Base-by-base conservation (phyloP, 1,140 invertebrate species). In the Hermetia illucens region DNA sequence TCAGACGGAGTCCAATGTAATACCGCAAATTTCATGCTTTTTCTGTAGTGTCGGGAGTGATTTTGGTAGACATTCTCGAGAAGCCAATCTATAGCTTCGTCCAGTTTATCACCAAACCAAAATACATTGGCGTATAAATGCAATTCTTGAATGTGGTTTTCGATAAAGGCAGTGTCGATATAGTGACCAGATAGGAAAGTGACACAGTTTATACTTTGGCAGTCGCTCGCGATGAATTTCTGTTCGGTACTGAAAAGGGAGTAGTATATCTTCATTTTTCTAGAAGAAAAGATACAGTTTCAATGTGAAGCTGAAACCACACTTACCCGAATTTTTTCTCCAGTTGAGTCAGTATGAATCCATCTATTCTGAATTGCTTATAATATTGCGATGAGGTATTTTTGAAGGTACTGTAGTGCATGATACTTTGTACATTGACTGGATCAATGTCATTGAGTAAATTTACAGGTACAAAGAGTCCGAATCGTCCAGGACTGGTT, bases 1-100 rank as follows among this genome's bases (percentile, higher is more conserved):
- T 63, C 60, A 36, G 73, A 78, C 1, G 82, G 81, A 2, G 66
- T 68, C 70, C 75, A 81, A 45, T 71, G 69, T 30, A 84, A 64
- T 31, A 84, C 70, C 3, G 82, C 50, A 25, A 79, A 49, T 15
- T 44, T 49, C 20, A 19, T 46, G 13, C 5, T 46, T 24, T 32
- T 36, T 15, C 5, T 19, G 29, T 15, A 47, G 5, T 15, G n/a
- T n/a, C n/a, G n/a, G n/a, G n/a, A n/a, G n/a, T n/a, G n/a, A n/a
- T 24, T 13, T 3, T 34, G 12, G 6, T 2, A 39, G 40, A 62
- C 64, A 24, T 55, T 52, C 3, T 47, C 45, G 3, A 61, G 62
- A 24, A 75, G 46, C 21, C 57, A 49, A 20, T 66, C 50, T 0
- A 68, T 59, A 1, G 72, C 56, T 5, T 56, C 33, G 35, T 58